Conservation (phyloP, 2,888 invertebrate species). For the Stenodera caucasica region DNA sequence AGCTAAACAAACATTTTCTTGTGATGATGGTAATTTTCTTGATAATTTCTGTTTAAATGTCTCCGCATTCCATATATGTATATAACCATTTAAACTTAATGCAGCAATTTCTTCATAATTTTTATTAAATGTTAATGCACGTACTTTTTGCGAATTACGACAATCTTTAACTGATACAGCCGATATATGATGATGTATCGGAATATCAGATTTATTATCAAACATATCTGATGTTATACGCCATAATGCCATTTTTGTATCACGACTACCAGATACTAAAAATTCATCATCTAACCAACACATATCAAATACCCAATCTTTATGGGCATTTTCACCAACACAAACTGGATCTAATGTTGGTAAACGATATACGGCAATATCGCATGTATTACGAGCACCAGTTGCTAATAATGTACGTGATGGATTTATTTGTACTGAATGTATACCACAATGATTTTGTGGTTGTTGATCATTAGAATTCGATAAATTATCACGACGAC, state of each 20-base stretch:
- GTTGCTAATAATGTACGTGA: slow-evolving; percentile 88
- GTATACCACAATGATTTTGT: slow-evolving; percentile 77
- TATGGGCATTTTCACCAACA: slow-evolving; percentile 87
- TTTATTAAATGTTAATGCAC: slow-evolving; percentile 86
- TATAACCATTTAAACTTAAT: slow-evolving; percentile 88
- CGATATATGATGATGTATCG: slow-evolving; percentile 61
- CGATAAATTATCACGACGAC: slow-evolving; percentile 58
- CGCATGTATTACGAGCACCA: slow-evolving; percentile 88
- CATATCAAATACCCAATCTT: slow-evolving; percentile 92
- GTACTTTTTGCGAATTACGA: slow-evolving; percentile 71
- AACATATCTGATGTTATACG: slow-evolving; percentile 63
- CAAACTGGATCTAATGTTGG: slow-evolving; percentile 95
- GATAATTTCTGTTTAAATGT: slow-evolving; percentile 86
- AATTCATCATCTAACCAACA: slow-evolving; percentile 97
- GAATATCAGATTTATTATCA: slow-evolving; percentile 57
- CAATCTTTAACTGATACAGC: slow-evolving; percentile 78
- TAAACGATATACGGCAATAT: slow-evolving; percentile 85
- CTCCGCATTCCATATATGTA: slow-evolving; percentile 92
- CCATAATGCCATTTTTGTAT: slow-evolving; percentile 91
- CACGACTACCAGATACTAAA: slow-evolving; percentile 90
- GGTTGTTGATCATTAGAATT: slow-evolving; percentile 49
- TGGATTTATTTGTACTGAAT: slow-evolving; percentile 92
- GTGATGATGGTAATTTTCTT: slow-evolving; percentile 82
- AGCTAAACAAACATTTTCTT: slow-evolving; percentile 92
- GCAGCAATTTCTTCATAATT: slow-evolving; percentile 87